Evolutionary conservation across 2,113 vertebrate genomes (phyloP).

Genomic region (Atrichornis clamosus): DNA sequence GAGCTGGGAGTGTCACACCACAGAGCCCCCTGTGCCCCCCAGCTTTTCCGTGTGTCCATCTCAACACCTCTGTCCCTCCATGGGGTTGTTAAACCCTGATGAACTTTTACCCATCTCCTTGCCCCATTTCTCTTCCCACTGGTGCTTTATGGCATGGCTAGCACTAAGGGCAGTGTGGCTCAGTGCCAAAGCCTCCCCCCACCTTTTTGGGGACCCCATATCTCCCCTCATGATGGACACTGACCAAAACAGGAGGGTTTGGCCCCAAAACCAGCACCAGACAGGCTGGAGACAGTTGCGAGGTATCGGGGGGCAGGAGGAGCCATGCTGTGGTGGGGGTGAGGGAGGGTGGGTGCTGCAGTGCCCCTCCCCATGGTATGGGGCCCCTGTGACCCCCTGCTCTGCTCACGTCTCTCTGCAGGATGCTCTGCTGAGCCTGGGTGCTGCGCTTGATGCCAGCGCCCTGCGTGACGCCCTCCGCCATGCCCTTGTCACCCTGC

Average conservation of each 20-base stretch:
- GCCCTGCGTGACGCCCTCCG: slow-evolving; percentile 77
- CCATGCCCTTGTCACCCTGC: slow-evolving; percentile 78
- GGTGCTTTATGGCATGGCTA: background rate
- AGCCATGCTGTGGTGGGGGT: rapidly evolving
- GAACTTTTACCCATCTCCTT: background rate
- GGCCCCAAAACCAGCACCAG: background rate
- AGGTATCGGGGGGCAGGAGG: background rate
- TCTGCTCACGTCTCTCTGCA: slow-evolving; percentile 47
- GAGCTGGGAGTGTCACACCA: rapidly evolving
- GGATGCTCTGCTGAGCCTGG: slow-evolving; percentile 85
- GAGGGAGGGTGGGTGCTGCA: background rate
- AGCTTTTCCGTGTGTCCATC: background rate
- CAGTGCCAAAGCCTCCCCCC: background rate
- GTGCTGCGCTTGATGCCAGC: slow-evolving; percentile 73
- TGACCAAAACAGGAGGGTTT: background rate
- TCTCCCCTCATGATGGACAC: too few species aligned
- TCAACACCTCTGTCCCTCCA: background rate
- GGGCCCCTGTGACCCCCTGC: background rate
- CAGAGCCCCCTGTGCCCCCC: background rate
- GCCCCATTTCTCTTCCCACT: background rate
- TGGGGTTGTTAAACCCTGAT: background rate
- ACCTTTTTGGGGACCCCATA: background rate
- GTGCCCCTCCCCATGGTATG: background rate
- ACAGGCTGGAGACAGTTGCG: background rate
- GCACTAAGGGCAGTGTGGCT: background rate